Evolutionary conservation across 2,888 invertebrate genomes (phyloP).

Genomic region (Zonitis immaculata): DNA sequence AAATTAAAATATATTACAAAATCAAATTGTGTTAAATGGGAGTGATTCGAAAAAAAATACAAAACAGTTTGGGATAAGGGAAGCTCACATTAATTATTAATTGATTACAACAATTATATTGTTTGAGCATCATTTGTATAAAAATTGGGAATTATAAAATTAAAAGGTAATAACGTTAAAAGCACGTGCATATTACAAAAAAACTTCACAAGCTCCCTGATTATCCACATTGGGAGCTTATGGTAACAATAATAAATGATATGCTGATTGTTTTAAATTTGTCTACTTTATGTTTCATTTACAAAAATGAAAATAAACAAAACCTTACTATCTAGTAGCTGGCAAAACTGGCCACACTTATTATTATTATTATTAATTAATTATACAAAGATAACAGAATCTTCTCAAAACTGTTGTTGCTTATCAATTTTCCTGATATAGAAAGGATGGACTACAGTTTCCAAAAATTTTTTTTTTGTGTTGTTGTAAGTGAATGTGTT

Average conservation of each 20-base stretch:
- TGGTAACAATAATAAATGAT: constrained; percentile 10
- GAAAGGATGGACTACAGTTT: constrained; percentile 27
- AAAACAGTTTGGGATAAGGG: constrained; percentile 16
- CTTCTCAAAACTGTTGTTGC: constrained; percentile 13
- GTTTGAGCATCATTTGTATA: constrained; percentile 26
- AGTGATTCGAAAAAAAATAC: constrained; percentile 14
- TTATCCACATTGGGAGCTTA: constrained; percentile 12
- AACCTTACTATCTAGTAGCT: too few relatives aligned
- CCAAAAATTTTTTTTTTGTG: constrained; percentile 21
- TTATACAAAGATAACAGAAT: constrained; percentile 1
- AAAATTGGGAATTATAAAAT: constrained; percentile 17
- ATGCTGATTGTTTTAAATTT: neutral
- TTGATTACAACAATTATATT: neutral
- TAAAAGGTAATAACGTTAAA: constrained; percentile 3
- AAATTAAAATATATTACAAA: constrained; percentile 15
- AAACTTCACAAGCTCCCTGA: constrained; percentile 15
- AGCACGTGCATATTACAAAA: constrained; percentile 22
- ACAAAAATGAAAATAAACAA: neutral
- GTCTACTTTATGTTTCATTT: neutral
- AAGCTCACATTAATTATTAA: constrained; percentile 31
- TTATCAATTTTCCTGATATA: constrained; percentile 13
- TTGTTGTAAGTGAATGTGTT: neutral
- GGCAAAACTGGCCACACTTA: constrained; percentile 27
- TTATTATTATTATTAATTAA: constrained; percentile 14
- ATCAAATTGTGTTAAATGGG: constrained; percentile 21